A percentile compares a stretch with the other conserved stretches of the same genome.
These are phyloP conservation scores for Mesoclemmys tuberculata DNA, from an alignment of 2,113 vertebrate species.

Conservation along the genomic window DNA sequence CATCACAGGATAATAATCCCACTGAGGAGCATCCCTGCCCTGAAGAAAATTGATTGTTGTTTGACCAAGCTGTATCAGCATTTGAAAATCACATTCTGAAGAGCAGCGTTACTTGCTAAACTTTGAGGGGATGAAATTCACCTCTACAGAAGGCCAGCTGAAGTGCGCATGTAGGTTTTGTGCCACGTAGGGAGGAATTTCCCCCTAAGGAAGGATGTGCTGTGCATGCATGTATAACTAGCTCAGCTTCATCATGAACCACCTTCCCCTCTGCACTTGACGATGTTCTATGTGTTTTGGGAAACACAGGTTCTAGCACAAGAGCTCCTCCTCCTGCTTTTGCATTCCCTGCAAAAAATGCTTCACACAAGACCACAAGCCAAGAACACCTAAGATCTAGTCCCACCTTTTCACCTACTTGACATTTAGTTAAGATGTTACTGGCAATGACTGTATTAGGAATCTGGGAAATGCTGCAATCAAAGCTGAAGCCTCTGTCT, in stretches of 20 bases:
- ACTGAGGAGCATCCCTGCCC: neutral
- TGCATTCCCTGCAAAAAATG: too few relatives aligned
- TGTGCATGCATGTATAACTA: neutral
- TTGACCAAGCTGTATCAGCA: too few relatives aligned
- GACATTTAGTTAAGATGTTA: neutral
- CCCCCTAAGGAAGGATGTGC: neutral
- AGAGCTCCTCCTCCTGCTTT: too few relatives aligned
- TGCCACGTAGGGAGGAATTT: neutral
- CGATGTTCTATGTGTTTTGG: neutral
- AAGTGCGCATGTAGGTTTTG: neutral
- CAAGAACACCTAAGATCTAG: neutral
- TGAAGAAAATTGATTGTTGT: neutral
- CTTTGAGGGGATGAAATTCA: too few relatives aligned
- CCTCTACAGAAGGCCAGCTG: neutral
- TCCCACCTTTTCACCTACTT: neutral
- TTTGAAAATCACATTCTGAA: neutral
- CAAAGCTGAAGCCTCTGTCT: neutral
- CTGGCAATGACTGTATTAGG: neutral
- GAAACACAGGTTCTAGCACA: neutral
- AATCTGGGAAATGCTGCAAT: neutral
- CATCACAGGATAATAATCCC: neutral
- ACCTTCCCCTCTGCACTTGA: neutral
- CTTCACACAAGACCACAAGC: neutral
- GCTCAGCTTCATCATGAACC: too few relatives aligned
- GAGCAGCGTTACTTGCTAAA: accelerated